Evolutionary conservation across 2,888 invertebrate species (phyloP).

Genomic region (Tipula vernalis): DNA sequence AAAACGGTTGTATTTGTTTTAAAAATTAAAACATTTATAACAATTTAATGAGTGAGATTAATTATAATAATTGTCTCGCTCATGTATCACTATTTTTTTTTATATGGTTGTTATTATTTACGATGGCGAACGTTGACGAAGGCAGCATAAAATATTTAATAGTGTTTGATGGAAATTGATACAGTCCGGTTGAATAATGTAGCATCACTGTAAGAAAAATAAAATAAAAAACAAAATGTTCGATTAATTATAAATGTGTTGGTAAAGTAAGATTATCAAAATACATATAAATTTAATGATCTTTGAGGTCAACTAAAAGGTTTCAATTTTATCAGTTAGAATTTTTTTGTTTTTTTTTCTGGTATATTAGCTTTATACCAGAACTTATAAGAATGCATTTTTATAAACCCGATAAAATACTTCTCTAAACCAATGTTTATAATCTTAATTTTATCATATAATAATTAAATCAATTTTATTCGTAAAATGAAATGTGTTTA

Average conservation of each 20-base stretch:
- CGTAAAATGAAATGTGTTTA: background rate
- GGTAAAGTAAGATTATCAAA: background rate
- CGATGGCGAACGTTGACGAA: background rate
- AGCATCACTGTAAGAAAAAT: background rate
- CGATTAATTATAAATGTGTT: background rate
- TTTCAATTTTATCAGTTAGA: background rate
- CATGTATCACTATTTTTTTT: background rate
- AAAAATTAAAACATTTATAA: constrained; percentile 4
- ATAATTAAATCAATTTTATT: background rate
- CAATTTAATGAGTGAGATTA: background rate
- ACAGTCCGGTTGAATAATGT: background rate
- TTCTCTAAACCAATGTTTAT: too few relatives aligned
- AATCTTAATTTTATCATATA: too few relatives aligned
- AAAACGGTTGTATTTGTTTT: background rate
- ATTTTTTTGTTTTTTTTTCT: background rate
- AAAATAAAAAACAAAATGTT: background rate
- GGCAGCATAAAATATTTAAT: background rate
- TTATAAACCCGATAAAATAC: background rate
- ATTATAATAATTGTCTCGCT: background rate
- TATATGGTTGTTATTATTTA: background rate
- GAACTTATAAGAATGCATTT: background rate
- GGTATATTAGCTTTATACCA: background rate
- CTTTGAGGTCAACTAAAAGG: background rate
- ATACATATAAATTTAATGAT: background rate
- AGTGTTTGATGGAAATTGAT: background rate